Evolutionary conservation across 2,797 vertebrate genomes (phyloP).

Genomic region (Pelochelys cantorii): DNA sequence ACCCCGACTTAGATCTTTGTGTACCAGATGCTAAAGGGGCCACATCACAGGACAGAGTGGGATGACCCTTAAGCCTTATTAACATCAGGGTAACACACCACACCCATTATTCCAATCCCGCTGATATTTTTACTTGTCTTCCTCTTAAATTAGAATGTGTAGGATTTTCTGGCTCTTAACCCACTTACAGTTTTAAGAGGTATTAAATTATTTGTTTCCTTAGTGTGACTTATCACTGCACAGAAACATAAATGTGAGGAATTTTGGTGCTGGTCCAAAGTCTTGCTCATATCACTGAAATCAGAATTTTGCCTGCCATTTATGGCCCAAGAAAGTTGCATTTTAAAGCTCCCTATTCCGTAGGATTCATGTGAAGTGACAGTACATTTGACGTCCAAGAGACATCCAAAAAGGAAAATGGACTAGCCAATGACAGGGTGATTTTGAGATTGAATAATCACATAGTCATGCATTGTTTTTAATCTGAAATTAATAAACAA

Average conservation of each 20-base stretch:
- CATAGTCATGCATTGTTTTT: not conserved
- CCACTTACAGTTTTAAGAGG: not conserved
- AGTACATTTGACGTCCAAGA: not conserved
- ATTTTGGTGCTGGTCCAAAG: not conserved
- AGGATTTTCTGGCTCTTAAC: not conserved
- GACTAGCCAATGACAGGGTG: not conserved
- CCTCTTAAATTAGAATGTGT: not conserved
- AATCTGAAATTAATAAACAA: slow-evolving; percentile 70
- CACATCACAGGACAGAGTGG: not conserved
- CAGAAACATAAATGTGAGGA: not conserved
- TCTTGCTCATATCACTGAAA: not conserved
- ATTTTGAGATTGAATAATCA: slow-evolving; percentile 35
- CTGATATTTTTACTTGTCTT: not conserved
- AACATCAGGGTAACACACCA: not conserved
- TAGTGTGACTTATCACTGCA: not conserved
- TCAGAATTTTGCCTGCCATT: not conserved
- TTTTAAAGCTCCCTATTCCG: not conserved
- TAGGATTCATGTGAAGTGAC: not conserved
- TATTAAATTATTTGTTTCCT: not conserved
- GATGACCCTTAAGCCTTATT: not conserved
- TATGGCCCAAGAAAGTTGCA: not conserved
- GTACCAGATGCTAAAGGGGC: not conserved
- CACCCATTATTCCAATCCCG: not conserved
- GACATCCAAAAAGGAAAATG: not conserved
- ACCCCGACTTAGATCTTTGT: not conserved